Percentiles rank a stretch among this genome's conserved stretches.
Conservation (phyloP, 2,113 vertebrate species). For the Brachyhypopomus gauderio region DNA sequence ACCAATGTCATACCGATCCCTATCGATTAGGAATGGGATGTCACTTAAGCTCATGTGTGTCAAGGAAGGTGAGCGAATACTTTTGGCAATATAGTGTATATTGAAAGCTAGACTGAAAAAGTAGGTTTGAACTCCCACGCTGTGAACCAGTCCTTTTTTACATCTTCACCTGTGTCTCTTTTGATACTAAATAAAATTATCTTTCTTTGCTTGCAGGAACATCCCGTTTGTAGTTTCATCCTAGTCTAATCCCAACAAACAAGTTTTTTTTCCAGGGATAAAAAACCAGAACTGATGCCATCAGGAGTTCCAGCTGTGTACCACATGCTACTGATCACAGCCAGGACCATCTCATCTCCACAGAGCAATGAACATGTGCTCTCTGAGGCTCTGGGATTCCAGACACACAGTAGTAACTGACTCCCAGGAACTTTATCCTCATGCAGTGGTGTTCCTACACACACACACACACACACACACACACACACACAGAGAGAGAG, state of each 20-base stretch:
- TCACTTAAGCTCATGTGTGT: too few species aligned
- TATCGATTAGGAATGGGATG: too few species aligned
- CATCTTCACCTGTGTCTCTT: too few species aligned
- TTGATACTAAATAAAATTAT: too few species aligned
- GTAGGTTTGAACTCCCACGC: too few species aligned
- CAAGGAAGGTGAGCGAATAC: too few species aligned
- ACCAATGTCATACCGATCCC: too few species aligned
- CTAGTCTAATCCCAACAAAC: neutral
- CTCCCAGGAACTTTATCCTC: slow-evolving; percentile 94
- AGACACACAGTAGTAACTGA: slow-evolving; percentile 96
- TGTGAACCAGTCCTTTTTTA: too few species aligned
- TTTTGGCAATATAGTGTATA: too few species aligned
- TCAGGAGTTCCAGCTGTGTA: slow-evolving; percentile 54
- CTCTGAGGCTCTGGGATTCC: slow-evolving; percentile 92
- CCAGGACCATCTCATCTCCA: slow-evolving; percentile 97
- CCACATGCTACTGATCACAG: slow-evolving; percentile 95
- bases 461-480: neutral
- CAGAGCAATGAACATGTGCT: slow-evolving; percentile 90
- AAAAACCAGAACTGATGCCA: neutral
- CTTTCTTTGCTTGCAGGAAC: too few species aligned
- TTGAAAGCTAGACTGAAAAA: too few species aligned
- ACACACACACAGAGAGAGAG: too few species aligned
- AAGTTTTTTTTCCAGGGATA: neutral
- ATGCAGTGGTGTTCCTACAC: slow-evolving; percentile 90
- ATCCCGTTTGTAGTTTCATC: neutral